phyloP scores from a whole-genome alignment of 2,113 vertebrate genomes.

The Taxidea taxus region DNA sequence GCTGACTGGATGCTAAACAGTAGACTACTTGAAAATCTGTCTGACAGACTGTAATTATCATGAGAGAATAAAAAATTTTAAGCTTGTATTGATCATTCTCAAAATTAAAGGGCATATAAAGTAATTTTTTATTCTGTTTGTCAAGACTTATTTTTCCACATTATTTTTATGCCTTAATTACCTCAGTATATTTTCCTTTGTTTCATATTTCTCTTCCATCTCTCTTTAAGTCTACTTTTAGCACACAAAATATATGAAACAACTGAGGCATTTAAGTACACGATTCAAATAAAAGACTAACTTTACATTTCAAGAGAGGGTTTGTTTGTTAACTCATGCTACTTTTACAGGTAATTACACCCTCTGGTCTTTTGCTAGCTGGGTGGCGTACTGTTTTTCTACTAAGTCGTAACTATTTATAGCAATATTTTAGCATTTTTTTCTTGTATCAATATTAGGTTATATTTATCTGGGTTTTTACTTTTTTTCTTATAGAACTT shows the following conservation, averaged over 20 bases:
- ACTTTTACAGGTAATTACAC: conserved; percentile 1
- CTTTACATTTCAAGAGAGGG: neutral
- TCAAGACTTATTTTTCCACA: conserved; percentile 1
- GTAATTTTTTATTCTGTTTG: neutral
- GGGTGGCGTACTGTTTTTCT: neutral
- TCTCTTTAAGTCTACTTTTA: neutral
- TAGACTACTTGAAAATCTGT: neutral
- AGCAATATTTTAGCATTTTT: neutral
- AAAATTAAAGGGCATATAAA: neutral
- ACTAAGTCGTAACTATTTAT: neutral
- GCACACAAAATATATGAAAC: neutral
- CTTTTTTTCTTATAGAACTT: neutral
- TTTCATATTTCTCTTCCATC: neutral
- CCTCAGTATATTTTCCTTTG: neutral
- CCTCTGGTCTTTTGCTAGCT: neutral
- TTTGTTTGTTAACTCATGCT: neutral
- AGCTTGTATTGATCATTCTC: neutral
- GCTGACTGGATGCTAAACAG: neutral
- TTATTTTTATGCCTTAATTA: neutral
- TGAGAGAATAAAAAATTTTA: neutral
- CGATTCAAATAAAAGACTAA: conserved; percentile 18
- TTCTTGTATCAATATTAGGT: neutral
- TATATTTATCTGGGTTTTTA: neutral
- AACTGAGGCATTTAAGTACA: neutral
- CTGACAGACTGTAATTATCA: neutral